Base-by-base conservation (phyloP, 1,140 invertebrate species). In the Drosophila biarmipes region DNA sequence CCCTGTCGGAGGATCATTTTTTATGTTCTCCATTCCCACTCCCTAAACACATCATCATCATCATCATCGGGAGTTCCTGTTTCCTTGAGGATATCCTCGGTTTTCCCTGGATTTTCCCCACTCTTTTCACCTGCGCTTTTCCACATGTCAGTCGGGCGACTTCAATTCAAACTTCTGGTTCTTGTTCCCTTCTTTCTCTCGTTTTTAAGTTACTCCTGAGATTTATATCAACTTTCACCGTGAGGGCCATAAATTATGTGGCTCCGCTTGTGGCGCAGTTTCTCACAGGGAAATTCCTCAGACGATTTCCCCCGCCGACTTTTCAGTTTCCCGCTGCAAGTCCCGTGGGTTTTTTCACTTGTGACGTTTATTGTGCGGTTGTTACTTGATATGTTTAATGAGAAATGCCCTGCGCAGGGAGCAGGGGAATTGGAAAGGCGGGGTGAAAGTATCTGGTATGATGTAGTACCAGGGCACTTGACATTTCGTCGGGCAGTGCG, bases 181-280 rank as follows among this genome's bases (percentile, higher is more conserved):
- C 35, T 14, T n/a, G 27, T 38, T 38, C 35, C 11, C 12, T 15
- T 15, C 52, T 52, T 48, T 58, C 31, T 52, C 35, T 62, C 43
- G 54, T 78, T 81, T 81, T 73, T 67, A 73, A 77, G 57, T 75
- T 84, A 72, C 79, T 79, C 72, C 52, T 69, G 84, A 78, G 79
- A 87, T 73, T 87, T 89, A 81, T 78, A 84, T 87, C 84, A 87
- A 87, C 84, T 87, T 87, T 87, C 84, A 89, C 85, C 84, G 79
- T 71, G 84, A 73, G 51, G 58, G 68, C 62, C 84, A 87, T 87
- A 87, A 89, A 87, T 87, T 79, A 89, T 80, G 72, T 51, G 63
- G 42, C 63, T 63, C 63, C 52, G 68, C 31, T 58, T 49, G 38
- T 34, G 42, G 62, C 55, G 34, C 52, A 73, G 67, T 62, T 66